A percentile compares a stretch with the other conserved stretches of the same genome.
These are phyloP conservation scores for Stegodyphus dumicola DNA, from an alignment of 1,140 invertebrate species.

Conservation along the genomic window DNA sequence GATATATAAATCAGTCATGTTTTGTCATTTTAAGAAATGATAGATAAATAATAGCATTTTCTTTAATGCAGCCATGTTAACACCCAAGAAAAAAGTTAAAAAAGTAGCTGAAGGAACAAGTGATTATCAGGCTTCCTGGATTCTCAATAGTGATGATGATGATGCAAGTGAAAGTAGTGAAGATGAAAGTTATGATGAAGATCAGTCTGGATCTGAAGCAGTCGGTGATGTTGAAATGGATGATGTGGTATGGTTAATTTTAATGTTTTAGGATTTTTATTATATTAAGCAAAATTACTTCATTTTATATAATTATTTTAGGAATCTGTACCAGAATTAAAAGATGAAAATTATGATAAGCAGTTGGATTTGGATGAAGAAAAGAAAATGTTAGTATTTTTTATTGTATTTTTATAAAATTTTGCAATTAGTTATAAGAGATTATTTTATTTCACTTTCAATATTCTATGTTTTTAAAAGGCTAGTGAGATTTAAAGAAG, in stretches of 20 bases:
- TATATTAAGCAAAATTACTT: neutral
- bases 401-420: neutral
- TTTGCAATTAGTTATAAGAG: neutral
- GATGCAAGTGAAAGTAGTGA: conserved; percentile 37
- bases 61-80: conserved; percentile 11
- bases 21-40: too few species aligned
- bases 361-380: conserved; percentile 66
- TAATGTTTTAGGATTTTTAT: neutral
- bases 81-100: conserved; percentile 76
- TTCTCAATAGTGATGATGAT: conserved; percentile 72
- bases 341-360: conserved; percentile 66
- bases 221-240: neutral
- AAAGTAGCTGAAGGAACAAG: conserved; percentile 93
- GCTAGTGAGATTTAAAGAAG: conserved; percentile 73
- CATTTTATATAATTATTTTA: conserved; percentile 1
- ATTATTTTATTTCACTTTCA: neutral
- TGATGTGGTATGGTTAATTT: conserved; percentile 8
- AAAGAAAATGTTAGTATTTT: conserved; percentile 61
- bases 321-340: conserved; percentile 19
- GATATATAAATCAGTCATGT: too few species aligned
- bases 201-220: neutral
- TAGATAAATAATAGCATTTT: too few species aligned
- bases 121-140: conserved; percentile 97
- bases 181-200: neutral
- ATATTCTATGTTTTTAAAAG: conserved; percentile 63